These are phyloP conservation scores for Nothobranchius furzeri DNA, from an alignment of 2,113 vertebrate species.

Conservation along the genomic window DNA sequence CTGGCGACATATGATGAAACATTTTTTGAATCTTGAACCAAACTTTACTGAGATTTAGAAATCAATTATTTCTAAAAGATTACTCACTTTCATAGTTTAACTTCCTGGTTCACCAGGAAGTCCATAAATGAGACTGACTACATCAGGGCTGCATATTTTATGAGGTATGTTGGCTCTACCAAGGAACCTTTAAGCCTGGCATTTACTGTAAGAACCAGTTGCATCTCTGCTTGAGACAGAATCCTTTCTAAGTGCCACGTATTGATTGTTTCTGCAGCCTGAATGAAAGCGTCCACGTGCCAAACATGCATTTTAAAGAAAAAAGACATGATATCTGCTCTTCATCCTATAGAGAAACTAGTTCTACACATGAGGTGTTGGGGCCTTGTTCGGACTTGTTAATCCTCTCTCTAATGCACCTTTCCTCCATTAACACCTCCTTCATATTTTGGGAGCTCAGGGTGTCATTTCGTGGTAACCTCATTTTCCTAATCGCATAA, in stretches of 20 bases:
- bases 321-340: conserved; percentile 10
- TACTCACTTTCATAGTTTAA: too few relatives aligned
- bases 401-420: conserved; percentile 36
- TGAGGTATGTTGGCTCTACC: conserved; percentile 8
- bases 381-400: conserved; percentile 18
- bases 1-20: too few relatives aligned
- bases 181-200: conserved; percentile 1
- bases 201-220: conserved; percentile 22
- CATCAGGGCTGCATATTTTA: conserved; percentile 16
- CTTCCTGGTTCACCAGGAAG: neutral
- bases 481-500: conserved; percentile 71
- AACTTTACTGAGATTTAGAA: neutral
- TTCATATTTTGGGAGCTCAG: conserved; percentile 56
- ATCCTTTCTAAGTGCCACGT: conserved; percentile 5
- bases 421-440: conserved; percentile 61
- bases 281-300: conserved; percentile 15
- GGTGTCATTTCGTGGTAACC: conserved; percentile 55
- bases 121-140: neutral
- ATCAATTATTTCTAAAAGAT: neutral
- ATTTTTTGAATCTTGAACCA: too few relatives aligned
- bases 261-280: conserved; percentile 5
- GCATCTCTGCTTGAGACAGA: conserved; percentile 4
- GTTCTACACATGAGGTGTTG: conserved; percentile 29
- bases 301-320: neutral
- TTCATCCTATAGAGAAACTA: conserved; percentile 4